These are phyloP conservation scores for Garrulus glandarius DNA, from an alignment of 2,797 vertebrate species.

Conservation along the genomic window DNA sequence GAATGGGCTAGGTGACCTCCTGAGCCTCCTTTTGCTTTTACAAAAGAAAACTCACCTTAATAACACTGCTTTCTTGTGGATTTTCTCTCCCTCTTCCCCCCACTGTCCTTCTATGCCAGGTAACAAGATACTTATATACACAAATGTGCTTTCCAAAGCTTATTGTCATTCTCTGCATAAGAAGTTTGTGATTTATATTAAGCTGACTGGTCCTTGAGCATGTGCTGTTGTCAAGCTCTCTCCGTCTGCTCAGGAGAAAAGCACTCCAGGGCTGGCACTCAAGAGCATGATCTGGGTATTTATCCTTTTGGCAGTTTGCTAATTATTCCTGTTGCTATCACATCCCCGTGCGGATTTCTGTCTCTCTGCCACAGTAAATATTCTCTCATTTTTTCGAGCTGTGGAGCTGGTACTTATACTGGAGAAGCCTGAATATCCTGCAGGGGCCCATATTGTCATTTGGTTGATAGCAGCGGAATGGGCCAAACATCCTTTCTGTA, in stretches of 20 bases:
- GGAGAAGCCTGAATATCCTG: conserved; percentile 31
- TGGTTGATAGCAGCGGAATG: not conserved
- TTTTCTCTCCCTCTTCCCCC: not conserved
- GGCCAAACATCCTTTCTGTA: conserved; percentile 50
- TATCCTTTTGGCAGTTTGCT: conserved; percentile 56
- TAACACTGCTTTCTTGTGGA: not conserved
- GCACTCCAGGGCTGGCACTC: not conserved
- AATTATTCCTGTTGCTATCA: conserved; percentile 59
- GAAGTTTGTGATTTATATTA: conserved; percentile 17
- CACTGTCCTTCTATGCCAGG: not conserved
- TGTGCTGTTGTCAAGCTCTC: conserved; percentile 50
- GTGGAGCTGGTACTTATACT: not conserved
- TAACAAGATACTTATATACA: not conserved
- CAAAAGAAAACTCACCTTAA: not conserved
- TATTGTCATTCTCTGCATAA: not conserved
- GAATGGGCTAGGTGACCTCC: not conserved
- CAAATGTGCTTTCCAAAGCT: not conserved
- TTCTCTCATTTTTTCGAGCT: not conserved
- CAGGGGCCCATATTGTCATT: conserved; percentile 44
- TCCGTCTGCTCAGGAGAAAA: not conserved
- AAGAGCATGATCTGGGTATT: conserved; percentile 42
- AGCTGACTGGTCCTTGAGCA: conserved; percentile 43
- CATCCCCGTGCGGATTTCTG: not conserved
- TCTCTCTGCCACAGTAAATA: conserved; percentile 51
- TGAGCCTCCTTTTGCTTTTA: not conserved